phyloP scores from a whole-genome alignment of 2,888 invertebrate genomes.

The Coecobrya sp. region DNA sequence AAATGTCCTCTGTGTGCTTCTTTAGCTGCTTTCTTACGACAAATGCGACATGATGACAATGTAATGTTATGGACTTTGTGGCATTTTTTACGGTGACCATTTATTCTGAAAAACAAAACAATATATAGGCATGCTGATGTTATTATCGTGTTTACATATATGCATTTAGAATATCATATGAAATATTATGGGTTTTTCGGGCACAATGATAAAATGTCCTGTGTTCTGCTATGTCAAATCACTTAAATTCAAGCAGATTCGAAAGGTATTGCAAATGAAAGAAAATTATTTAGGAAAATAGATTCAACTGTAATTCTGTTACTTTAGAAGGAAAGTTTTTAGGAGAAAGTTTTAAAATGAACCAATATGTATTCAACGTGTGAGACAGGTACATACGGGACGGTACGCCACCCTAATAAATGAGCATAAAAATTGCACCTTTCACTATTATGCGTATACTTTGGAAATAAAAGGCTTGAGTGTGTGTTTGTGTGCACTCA shows the following conservation, averaged over 20 bases:
- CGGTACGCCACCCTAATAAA: background rate
- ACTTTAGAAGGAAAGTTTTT: constrained; percentile 14
- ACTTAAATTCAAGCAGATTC: background rate
- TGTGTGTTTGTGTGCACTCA: background rate
- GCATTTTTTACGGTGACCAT: background rate
- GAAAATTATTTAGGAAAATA: background rate
- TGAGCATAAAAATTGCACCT: constrained; percentile 36
- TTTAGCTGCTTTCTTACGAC: background rate
- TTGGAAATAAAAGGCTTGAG: background rate
- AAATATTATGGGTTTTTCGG: background rate
- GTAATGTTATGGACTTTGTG: constrained; percentile 8
- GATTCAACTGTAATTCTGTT: background rate
- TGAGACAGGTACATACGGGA: background rate
- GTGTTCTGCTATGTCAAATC: no score
- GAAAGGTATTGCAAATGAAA: background rate
- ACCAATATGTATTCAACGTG: constrained; percentile 84
- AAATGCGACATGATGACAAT: background rate
- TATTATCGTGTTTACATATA: no score
- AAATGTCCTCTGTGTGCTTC: background rate
- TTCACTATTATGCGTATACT: background rate
- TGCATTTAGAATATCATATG: background rate
- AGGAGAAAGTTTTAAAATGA: constrained; percentile 63
- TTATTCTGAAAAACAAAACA: constrained; percentile 14
- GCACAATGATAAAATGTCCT: background rate
- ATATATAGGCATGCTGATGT: no score